phyloP scores from a whole-genome alignment of 2,797 vertebrate genomes.

The Propithecus perrieri region DNA sequence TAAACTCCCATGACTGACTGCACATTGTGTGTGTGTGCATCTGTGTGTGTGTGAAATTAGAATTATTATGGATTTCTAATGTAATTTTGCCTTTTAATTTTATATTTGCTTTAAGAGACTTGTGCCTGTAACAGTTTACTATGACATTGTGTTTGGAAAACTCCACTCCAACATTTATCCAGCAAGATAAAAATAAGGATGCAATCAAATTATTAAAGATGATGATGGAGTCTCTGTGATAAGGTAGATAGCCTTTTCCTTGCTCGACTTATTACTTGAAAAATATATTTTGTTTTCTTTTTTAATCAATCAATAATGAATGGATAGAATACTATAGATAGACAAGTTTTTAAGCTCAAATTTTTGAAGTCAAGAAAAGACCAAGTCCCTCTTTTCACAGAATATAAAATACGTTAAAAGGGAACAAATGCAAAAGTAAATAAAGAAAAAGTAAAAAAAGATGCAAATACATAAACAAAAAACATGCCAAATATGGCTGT shows the following conservation, averaged over 20 bases:
- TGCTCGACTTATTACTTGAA: not conserved
- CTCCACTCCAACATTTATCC: not conserved
- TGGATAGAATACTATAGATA: not conserved
- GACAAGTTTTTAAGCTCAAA: not conserved
- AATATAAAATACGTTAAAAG: not conserved
- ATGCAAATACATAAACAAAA: not conserved
- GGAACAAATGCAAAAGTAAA: not conserved
- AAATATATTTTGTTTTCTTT: not conserved
- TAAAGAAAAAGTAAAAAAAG: not conserved
- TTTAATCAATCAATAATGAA: not conserved
- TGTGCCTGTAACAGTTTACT: constrained; percentile 38
- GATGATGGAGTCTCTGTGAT: not conserved
- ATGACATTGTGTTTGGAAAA: constrained; percentile 12
- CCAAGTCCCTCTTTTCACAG: not conserved
- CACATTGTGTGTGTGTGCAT: not conserved
- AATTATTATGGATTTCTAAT: constrained; percentile 55
- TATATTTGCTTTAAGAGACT: constrained; percentile 51
- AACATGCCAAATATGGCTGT: not conserved
- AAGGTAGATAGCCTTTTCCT: not conserved
- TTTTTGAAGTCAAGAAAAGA: constrained; percentile 45
- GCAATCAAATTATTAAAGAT: not conserved
- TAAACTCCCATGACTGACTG: constrained; percentile 61
- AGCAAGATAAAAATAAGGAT: constrained; percentile 20
- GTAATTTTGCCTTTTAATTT: constrained; percentile 19
- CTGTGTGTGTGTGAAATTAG: constrained; percentile 46